Conservation (phyloP, 1,140 invertebrate genomes). For the Helicorthomorpha holstii region DNA sequence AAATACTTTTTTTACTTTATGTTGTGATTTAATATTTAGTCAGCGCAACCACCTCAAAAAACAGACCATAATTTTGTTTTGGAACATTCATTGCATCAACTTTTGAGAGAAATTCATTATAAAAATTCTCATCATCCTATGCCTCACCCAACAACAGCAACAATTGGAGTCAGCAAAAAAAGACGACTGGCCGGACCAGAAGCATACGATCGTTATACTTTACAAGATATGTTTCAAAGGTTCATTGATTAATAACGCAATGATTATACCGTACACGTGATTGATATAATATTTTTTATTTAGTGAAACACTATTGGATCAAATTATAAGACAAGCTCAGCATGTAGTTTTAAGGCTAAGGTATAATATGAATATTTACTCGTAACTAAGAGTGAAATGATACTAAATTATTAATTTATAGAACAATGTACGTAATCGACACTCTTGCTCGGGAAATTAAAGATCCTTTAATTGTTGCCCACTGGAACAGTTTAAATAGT, state of each 20-base stretch:
- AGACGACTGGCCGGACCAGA: slow-evolving; percentile 76
- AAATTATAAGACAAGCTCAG: slow-evolving; percentile 89
- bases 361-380: slow-evolving; percentile 10
- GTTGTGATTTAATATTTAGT: neutral
- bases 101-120: slow-evolving; percentile 77
- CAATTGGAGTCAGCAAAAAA: slow-evolving; percentile 73
- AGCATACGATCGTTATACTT: slow-evolving; percentile 65
- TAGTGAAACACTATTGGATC: slow-evolving; percentile 67
- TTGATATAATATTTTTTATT: slow-evolving; percentile 9
- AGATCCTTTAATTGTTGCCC: slow-evolving; percentile 84
- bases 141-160: slow-evolving; percentile 82
- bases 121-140: slow-evolving; percentile 82
- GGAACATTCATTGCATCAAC: slow-evolving; percentile 87
- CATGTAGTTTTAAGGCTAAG: slow-evolving; percentile 81
- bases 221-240: slow-evolving; percentile 70
- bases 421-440: slow-evolving; percentile 80
- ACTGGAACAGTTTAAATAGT: slow-evolving; percentile 86
- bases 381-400: neutral
- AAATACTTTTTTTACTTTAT: neutral
- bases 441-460: slow-evolving; percentile 78
- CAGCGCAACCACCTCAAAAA: slow-evolving; percentile 18
- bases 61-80: slow-evolving; percentile 87
- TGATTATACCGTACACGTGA: neutral
- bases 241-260: slow-evolving; percentile 10
- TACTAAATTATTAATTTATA: slow-evolving; percentile 6